Evolutionary conservation across 2,113 vertebrate species (phyloP).

Genomic region (Cyanistes caeruleus): DNA sequence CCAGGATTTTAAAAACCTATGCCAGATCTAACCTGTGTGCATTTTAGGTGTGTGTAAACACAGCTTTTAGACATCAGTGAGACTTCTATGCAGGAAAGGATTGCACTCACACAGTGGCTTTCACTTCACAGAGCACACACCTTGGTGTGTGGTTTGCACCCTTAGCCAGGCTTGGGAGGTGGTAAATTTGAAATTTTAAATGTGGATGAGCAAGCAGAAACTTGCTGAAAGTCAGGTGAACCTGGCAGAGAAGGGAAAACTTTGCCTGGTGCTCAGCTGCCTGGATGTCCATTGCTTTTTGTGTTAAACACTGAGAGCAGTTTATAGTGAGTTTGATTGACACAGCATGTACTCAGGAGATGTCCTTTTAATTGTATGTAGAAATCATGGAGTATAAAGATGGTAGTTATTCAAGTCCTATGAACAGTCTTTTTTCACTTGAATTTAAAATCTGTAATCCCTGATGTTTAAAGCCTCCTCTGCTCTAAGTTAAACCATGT

Average conservation of each 20-base stretch:
- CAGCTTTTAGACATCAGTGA: background rate
- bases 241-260: background rate
- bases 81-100: rapidly evolving
- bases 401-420: background rate
- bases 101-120: background rate
- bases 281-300: background rate
- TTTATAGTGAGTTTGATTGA: background rate
- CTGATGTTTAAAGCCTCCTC: background rate
- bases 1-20: background rate
- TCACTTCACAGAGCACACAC: rapidly evolving
- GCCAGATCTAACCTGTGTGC: background rate
- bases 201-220: background rate
- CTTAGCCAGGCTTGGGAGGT: background rate
- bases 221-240: background rate
- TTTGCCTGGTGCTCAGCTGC: background rate
- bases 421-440: background rate
- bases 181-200: background rate
- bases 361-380: background rate
- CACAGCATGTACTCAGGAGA: background rate
- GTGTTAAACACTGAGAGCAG: background rate
- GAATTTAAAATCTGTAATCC: background rate
- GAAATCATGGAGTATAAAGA: background rate
- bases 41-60: background rate
- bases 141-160: background rate
- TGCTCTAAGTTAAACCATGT: background rate